Evolutionary conservation across 2,888 invertebrate species (phyloP), one percentile per base, ranked within the genome.

Genomic region (Tanypteryx hageni): DNA sequence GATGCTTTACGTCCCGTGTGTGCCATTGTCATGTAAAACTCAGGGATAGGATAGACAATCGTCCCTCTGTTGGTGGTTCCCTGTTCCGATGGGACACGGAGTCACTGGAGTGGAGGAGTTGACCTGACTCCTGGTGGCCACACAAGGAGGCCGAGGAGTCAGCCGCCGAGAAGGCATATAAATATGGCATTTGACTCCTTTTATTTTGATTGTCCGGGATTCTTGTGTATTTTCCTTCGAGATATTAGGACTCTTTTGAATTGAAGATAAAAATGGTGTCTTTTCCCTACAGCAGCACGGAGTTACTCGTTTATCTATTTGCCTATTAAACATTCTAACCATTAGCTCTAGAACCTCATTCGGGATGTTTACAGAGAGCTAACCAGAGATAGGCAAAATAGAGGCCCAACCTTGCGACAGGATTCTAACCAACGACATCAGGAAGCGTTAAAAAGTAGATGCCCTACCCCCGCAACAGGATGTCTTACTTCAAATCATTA

Each of bases 1-100:
- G 64, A 64, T 64, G 64, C 89, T 89, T 89, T 64, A 61, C 64
- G 89, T 89, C 89, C 64, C 59, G 61, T 68, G 89, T 44, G 56
- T 68, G 89, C 89, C 89, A 89, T 89, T 89, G 89, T 89, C 89
- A 89, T 89, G 89, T 89, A 89, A 89, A 89, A 89, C 89, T 89
- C 68, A 64, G 64, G 27, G 82, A 22, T 22, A 83, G 83, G 83
- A 64, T 89, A 89, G 89, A 89, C 89, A 89, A 89, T 89, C 89
- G 89, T 31, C n/a, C 61, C 89, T 89, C 68, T 64, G 44, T 68
- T 68, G 89, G 89, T 89, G 89, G 89, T 61, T 89, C 31, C 27
- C 61, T 57, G 44, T 83, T 83, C 83, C 44, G 5, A 5, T 44
- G 44, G 44, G 44, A 68, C 68, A 68, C n/a, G 68, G 7, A 44